A percentile compares a stretch with the other conserved stretches of the same genome.
phyloP scores from a whole-genome alignment of 1,140 invertebrate species.

The Dendrolimus kikuchii region DNA sequence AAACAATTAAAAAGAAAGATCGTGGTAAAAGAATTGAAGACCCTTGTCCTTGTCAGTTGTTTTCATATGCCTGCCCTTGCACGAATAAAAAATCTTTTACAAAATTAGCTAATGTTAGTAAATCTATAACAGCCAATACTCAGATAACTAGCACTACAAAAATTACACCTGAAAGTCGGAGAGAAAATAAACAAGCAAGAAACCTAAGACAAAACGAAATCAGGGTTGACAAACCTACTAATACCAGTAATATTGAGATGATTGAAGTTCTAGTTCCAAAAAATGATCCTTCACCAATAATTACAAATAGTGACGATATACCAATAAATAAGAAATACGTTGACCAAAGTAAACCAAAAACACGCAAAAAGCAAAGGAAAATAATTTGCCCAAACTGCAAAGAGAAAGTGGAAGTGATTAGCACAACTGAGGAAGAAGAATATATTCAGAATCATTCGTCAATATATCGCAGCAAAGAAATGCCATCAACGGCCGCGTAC shows the following conservation, averaged over 20 bases:
- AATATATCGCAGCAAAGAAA: conserved; percentile 17
- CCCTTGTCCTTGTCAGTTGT: conserved; percentile 51
- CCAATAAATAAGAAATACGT: conserved; percentile 7
- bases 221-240: conserved; percentile 28
- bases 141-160: conserved; percentile 36
- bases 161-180: conserved; percentile 11
- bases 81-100: conserved; percentile 40
- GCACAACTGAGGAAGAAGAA: conserved; percentile 40
- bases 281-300: conserved; percentile 10
- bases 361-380: conserved; percentile 24
- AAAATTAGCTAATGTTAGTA: conserved; percentile 35
- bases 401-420: conserved; percentile 37
- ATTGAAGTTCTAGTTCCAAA: conserved; percentile 14
- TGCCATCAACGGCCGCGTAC: conserved; percentile 13
- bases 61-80: conserved; percentile 51
- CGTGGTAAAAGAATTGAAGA: conserved; percentile 34
- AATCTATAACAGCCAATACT: conserved; percentile 29
- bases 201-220: conserved; percentile 11
- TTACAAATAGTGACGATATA: conserved; percentile 13
- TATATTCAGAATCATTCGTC: conserved; percentile 22
- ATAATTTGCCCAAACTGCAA: conserved; percentile 51
- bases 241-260: conserved; percentile 17
- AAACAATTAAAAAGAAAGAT: conserved; percentile 33
- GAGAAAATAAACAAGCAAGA: conserved; percentile 13
- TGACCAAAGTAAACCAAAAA: conserved; percentile 18